Percentiles rank a stretch among this genome's conserved stretches.
Conservation (phyloP, 2,113 vertebrate genomes). For the Lutjanus erythropterus region DNA sequence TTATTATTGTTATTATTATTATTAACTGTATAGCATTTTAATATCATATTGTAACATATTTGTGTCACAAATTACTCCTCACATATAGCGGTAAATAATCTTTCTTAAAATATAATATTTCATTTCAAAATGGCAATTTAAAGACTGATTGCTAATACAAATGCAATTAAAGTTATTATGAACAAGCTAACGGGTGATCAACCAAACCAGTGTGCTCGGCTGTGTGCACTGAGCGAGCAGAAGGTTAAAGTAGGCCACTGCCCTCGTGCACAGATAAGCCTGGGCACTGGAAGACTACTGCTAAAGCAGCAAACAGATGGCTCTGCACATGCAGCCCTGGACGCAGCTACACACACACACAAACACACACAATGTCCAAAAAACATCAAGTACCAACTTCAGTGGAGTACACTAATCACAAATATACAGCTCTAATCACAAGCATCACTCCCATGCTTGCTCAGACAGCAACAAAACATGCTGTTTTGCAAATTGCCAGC, state of each 20-base stretch:
- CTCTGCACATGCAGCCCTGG: slow-evolving; percentile 74
- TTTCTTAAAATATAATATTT: no score
- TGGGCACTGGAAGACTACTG: slow-evolving; percentile 77
- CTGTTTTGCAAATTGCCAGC: slow-evolving; percentile 3
- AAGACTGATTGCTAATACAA: not conserved
- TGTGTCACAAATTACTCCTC: not conserved
- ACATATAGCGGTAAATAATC: not conserved
- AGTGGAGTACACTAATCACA: slow-evolving; percentile 46
- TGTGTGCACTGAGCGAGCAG: slow-evolving; percentile 65
- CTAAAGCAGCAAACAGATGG: slow-evolving; percentile 84
- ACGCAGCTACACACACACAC: slow-evolving; percentile 52
- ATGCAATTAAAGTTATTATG: slow-evolving; percentile 17
- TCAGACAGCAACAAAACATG: slow-evolving; percentile 1
- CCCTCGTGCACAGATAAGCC: slow-evolving; percentile 80
- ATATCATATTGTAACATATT: no score
- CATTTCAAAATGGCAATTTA: no score
- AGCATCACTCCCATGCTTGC: slow-evolving; percentile 8
- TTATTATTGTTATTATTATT: no score
- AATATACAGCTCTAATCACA: slow-evolving; percentile 40
- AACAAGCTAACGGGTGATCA: slow-evolving; percentile 32
- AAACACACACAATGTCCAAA: slow-evolving; percentile 40
- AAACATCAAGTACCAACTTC: slow-evolving; percentile 62
- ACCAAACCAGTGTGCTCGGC: slow-evolving; percentile 35
- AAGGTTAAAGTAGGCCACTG: slow-evolving; percentile 85
- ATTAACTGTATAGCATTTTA: no score